Base-by-base conservation (phyloP, 2,888 invertebrate species). In the Parnassius mnemosyne region DNA sequence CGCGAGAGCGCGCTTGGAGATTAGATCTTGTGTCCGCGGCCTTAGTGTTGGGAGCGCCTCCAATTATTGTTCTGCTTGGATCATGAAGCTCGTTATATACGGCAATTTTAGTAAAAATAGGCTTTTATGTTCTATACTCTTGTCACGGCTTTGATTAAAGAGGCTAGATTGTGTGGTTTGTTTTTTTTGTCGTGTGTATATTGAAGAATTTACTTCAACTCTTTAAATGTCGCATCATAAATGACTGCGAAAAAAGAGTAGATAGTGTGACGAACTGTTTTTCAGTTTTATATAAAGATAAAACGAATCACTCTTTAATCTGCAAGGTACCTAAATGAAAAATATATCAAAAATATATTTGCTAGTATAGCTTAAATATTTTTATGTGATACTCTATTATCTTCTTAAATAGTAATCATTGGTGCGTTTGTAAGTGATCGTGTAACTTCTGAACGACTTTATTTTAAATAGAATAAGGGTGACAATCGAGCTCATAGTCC, bases 31-130 rank as follows among this genome's bases (percentile, higher is more conserved):
- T 70, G 68, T 64, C 63, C 66, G 50, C 64, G 61, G 67, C 71
- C 65, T 72, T 69, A 73, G 80, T 77, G 81, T 81, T 83, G 80
- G 84, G 80, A 82, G 80, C 74, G 70, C 75, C 78, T 75, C 82
- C 85, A 87, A 87, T 87, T 87, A 87, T 79, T 71, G 67, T 63
- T 66, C 68, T 57, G 53, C 52, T 71, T 62, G 53, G 57, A 66
- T 73, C 73, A 73, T 72, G 70, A 70, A 60, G 64, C 72, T 77
- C 69, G 75, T 77, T 79, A 76, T 53, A 59, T 57, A 49, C 47
- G 42, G 49, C 61, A 42, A 64, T 61, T 67, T 56, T 58, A 47
- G 44, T 67, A 65, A 67, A 66, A 68, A 71, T 68, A 66, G 60
- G 62, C 63, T 71, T 70, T 75, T 73, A 71, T 71, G 66, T 61